Evolutionary conservation across 1,140 invertebrate genomes (phyloP).

Genomic region (Ooceraea biroi): DNA sequence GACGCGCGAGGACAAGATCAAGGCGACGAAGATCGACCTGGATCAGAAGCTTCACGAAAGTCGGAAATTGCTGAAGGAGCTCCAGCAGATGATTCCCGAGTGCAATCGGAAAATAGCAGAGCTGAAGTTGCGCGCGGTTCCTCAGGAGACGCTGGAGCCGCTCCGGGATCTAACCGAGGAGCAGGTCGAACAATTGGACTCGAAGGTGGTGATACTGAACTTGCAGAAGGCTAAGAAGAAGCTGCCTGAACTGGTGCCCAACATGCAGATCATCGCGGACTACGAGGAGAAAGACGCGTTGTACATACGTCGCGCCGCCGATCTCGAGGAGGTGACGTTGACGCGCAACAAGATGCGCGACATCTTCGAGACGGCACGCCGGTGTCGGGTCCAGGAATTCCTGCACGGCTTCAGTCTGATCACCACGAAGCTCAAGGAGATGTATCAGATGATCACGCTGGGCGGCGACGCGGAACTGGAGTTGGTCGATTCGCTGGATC

Average conservation of each 20-base stretch:
- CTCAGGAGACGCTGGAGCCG: slow-evolving; percentile 84
- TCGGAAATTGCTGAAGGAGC: slow-evolving; percentile 89
- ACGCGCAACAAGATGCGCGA: slow-evolving; percentile 92
- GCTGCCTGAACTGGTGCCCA: slow-evolving; percentile 81
- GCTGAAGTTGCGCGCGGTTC: slow-evolving; percentile 91
- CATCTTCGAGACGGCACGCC: slow-evolving; percentile 90
- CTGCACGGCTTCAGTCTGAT: slow-evolving; percentile 96
- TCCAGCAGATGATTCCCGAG: slow-evolving; percentile 87
- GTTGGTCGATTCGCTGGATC: slow-evolving; percentile 97
- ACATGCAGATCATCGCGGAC: slow-evolving; percentile 86
- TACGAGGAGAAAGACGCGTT: slow-evolving; percentile 91
- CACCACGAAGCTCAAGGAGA: slow-evolving; percentile 96
- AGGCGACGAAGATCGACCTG: slow-evolving; percentile 90
- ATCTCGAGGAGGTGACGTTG: slow-evolving; percentile 93
- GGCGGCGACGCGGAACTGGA: slow-evolving; percentile 99
- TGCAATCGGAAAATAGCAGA: slow-evolving; percentile 87
- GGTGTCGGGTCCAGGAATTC: slow-evolving; percentile 93
- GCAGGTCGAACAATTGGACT: slow-evolving; percentile 87
- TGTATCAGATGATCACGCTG: slow-evolving; percentile 99
- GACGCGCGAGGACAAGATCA: slow-evolving; percentile 90
- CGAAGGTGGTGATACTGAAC: slow-evolving; percentile 78
- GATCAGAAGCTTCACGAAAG: slow-evolving; percentile 91
- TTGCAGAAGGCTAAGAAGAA: slow-evolving; percentile 78
- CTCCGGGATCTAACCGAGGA: slow-evolving; percentile 88
- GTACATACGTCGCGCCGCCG: slow-evolving; percentile 91